These are phyloP conservation scores for Theocolax elegans DNA, from an alignment of 1,140 invertebrate species.

Conservation along the genomic window DNA sequence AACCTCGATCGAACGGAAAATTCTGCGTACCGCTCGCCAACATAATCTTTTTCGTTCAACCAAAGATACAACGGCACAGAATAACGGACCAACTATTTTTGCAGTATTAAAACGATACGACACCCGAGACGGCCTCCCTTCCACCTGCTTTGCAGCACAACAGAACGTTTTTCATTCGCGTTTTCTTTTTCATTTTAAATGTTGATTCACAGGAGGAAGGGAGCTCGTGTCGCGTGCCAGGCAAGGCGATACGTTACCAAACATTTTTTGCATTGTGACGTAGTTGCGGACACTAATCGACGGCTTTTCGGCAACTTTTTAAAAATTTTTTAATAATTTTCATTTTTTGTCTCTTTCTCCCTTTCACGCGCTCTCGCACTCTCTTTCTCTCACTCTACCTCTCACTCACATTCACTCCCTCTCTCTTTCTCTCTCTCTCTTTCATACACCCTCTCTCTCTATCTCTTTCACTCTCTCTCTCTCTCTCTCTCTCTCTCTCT, in stretches of 20 bases:
- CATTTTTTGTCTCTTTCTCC: constrained; percentile 46
- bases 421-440: too few species aligned
- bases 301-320: constrained; percentile 52
- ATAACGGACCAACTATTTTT: constrained; percentile 9
- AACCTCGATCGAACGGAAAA: constrained; percentile 13
- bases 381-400: neutral
- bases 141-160: neutral
- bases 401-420: constrained; percentile 40
- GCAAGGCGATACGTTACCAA: constrained; percentile 52
- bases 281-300: constrained; percentile 56
- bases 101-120: neutral
- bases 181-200: too few species aligned
- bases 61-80: constrained; percentile 1
- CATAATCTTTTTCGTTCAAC: neutral
- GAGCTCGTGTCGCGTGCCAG: constrained; percentile 46
- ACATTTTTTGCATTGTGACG: constrained; percentile 56
- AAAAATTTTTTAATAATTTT: constrained; percentile 44
- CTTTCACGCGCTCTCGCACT: neutral
- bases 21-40: constrained; percentile 16
- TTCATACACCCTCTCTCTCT: too few species aligned
- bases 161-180: too few species aligned
- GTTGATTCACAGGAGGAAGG: too few species aligned
- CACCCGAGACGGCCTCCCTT: neutral
- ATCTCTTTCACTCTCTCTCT: neutral
- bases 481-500: constrained; percentile 37